Evolutionary conservation across 64 coral and sea anemone species (phyloP).

Genomic region (Actinia equina): DNA sequence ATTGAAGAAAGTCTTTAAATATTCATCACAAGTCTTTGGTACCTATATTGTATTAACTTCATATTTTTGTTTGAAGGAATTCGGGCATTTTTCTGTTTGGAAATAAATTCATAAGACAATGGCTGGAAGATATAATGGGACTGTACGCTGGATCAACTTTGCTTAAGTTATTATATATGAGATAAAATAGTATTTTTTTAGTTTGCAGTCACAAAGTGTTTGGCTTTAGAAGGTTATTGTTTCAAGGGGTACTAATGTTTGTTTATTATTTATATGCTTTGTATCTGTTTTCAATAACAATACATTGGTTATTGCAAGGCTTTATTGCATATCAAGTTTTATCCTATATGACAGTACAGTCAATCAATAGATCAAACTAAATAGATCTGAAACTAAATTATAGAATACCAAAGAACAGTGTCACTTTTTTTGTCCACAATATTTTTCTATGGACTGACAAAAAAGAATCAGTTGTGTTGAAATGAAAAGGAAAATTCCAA

Average conservation of each 20-base stretch:
- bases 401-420: no score
- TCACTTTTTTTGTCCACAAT: no score
- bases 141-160: not conserved
- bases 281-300: not conserved
- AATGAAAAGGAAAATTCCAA: no score
- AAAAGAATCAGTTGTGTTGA: no score
- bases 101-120: not conserved
- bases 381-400: no score
- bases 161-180: not conserved
- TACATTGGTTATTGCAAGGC: not conserved
- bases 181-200: not conserved
- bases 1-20: constrained; percentile 13
- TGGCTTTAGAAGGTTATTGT: not conserved
- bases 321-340: not conserved
- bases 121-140: not conserved
- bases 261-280: not conserved
- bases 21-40: constrained; percentile 2
- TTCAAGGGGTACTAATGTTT: not conserved
- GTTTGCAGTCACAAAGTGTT: not conserved
- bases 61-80: not conserved
- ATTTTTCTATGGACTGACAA: no score
- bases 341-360: no score
- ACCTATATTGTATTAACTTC: not conserved
- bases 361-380: no score
- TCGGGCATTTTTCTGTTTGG: not conserved